These are phyloP conservation scores for Sminthopsis crassicaudata DNA, from an alignment of 2,113 vertebrate genomes.

Conservation along the genomic window DNA sequence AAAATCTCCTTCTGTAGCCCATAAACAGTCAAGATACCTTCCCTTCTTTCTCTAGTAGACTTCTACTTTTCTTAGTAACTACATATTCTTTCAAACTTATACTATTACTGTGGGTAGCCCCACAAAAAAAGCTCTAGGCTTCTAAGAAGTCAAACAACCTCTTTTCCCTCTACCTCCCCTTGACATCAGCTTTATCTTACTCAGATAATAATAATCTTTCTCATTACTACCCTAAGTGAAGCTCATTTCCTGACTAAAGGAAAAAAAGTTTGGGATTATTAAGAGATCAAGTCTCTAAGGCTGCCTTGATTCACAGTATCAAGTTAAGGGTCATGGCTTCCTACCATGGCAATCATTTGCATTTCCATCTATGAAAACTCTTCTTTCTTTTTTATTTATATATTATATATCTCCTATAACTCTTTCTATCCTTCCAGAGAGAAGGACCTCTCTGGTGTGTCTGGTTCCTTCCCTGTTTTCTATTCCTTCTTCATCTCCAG, in stretches of 20 bases:
- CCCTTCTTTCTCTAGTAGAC: background rate
- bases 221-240: background rate
- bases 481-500: background rate
- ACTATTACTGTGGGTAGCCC: background rate
- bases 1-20: background rate
- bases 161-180: background rate
- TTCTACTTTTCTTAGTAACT: background rate
- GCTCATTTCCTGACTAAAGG: background rate
- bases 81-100: background rate
- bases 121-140: background rate
- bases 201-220: background rate
- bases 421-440: background rate
- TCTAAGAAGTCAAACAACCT: background rate
- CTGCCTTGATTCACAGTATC: background rate
- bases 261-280: background rate
- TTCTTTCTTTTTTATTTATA: background rate
- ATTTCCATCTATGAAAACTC: background rate
- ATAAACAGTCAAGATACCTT: background rate
- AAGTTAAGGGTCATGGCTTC: background rate
- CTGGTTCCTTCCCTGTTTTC: background rate
- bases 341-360: background rate
- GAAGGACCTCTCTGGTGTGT: background rate
- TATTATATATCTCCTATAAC: background rate
- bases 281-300: background rate
- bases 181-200: background rate